A percentile compares a stretch with the other conserved stretches of the same genome.
Evolutionary conservation across 2,888 invertebrate genomes (phyloP).

Genomic region (Norana najaformis): DNA sequence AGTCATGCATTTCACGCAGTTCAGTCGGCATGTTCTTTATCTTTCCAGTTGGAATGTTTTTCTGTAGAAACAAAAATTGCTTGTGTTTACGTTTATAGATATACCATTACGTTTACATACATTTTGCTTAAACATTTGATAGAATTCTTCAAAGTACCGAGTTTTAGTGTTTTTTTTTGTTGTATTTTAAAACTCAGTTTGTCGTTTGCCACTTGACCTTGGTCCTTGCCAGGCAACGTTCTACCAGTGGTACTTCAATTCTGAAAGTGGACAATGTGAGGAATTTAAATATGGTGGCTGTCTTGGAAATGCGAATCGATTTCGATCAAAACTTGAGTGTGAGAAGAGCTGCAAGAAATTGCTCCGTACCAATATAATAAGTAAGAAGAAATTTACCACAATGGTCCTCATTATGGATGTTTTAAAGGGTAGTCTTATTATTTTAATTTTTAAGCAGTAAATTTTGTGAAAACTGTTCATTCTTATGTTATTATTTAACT

Average conservation of each 20-base stretch:
- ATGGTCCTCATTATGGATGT: background rate
- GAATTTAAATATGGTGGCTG: slow-evolving; percentile 38
- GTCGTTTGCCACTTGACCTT: slow-evolving; percentile 31
- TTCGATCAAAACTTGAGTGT: slow-evolving; percentile 32
- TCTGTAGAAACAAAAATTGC: background rate
- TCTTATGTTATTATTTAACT: background rate
- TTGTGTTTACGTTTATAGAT: background rate
- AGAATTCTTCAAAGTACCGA: background rate
- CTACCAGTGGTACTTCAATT: slow-evolving; percentile 36
- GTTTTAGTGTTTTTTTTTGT: background rate
- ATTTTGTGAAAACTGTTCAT: too few relatives aligned
- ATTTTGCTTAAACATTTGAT: background rate
- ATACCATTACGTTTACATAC: background rate
- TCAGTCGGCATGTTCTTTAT: background rate
- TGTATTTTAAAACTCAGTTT: slow-evolving; percentile 7
- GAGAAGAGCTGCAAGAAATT: slow-evolving; percentile 28
- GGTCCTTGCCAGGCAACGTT: slow-evolving; percentile 34
- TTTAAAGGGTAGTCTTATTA: background rate
- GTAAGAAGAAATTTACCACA: background rate
- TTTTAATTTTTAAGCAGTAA: background rate
- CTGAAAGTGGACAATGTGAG: slow-evolving; percentile 25
- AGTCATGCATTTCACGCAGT: background rate
- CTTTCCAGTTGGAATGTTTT: background rate
- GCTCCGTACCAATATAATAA: background rate
- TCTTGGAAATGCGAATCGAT: slow-evolving; percentile 36